These are phyloP conservation scores for Brachyopa scutellaris DNA, from an alignment of 2,888 invertebrate genomes.

Conservation along the genomic window DNA sequence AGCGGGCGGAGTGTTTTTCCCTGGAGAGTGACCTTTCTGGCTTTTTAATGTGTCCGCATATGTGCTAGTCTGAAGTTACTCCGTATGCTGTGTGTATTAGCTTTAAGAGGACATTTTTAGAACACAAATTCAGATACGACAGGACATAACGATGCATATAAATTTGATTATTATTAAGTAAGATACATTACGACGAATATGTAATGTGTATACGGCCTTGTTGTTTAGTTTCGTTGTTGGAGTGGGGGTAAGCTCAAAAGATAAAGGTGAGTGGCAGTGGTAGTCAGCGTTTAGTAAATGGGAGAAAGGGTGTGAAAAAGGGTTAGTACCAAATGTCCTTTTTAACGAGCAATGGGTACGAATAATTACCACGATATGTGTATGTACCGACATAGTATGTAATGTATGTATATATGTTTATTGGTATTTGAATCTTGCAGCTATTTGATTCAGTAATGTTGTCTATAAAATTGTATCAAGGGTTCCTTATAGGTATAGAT, in stretches of 20 bases:
- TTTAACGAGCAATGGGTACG: slow-evolving; percentile 37
- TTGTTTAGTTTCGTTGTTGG: slow-evolving; percentile 19
- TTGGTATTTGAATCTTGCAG: too few relatives aligned
- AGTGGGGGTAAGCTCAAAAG: slow-evolving; percentile 6
- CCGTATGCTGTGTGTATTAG: slow-evolving; percentile 38
- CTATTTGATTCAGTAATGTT: too few relatives aligned
- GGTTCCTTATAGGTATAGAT: too few relatives aligned
- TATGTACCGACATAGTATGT: too few relatives aligned
- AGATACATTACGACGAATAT: slow-evolving; percentile 75
- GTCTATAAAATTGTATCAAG: too few relatives aligned
- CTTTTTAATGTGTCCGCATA: slow-evolving; percentile 68
- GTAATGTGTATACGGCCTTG: slow-evolving; percentile 51
- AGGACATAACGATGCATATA: slow-evolving; percentile 80
- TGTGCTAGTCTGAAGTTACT: slow-evolving; percentile 33
- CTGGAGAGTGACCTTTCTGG: slow-evolving; percentile 71
- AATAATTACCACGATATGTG: slow-evolving; percentile 44
- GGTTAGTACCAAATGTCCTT: slow-evolving; percentile 50
- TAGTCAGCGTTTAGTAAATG: slow-evolving; percentile 23
- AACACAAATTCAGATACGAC: slow-evolving; percentile 73
- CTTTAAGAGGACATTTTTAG: slow-evolving; percentile 64
- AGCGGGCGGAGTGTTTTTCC: slow-evolving; percentile 42
- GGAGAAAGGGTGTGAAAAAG: slow-evolving; percentile 60
- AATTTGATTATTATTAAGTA: slow-evolving; percentile 78
- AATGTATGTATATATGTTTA: too few relatives aligned
- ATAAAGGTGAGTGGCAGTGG: slow-evolving; percentile 50